Evolutionary conservation across 2,888 invertebrate genomes (phyloP), one percentile per base, ranked within the genome.

Genomic region (Leptinotarsa juncta): DNA sequence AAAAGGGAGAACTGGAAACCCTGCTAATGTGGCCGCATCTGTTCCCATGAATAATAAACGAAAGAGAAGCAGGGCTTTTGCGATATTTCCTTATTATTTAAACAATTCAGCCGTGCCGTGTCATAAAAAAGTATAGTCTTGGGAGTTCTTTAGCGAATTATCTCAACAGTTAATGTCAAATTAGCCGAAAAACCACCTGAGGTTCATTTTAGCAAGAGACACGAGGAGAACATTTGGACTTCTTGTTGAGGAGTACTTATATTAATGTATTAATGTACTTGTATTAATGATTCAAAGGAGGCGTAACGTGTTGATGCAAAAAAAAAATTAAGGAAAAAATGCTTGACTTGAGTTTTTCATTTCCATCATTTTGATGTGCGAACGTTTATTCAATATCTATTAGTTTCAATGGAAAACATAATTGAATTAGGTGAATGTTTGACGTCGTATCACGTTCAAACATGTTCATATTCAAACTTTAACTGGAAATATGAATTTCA

Each of bases 61-160:
- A 65, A 18, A 48, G 57, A 65, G 48, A 73, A 71, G 70, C 51
- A 53, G 32, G 23, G 55, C 51, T 32, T 50, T 50, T 48, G 68
- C 51, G 62, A 72, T 76, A 53, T 71, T 75, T 72, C 72, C 75
- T 74, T 73, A 77, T 77, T 73, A 77, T 71, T 73, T 73, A 73
- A 73, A 75, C 75, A 75, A 72, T 72, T 72, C 72, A 72, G 48
- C 67, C 70, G 62, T 23, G 48, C 65, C 32, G 67, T 51, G 70
- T 70, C 68, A 70, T 72, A 72, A 77, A 74, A 72, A 74, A 48
- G 20, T 57, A 62, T 42, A 42, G 32, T n/a, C 18, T 42, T 20
- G 23, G 57, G 69, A 62, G 42, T 72, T 62, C 70, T 70, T 72
- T 26, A 73, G 75, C 70, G 53, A 53, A 48, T 57, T 57, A 69